These are phyloP conservation scores for Cremastobaeus sp. DNA, from an alignment of 2,888 invertebrate species.

Conservation along the genomic window DNA sequence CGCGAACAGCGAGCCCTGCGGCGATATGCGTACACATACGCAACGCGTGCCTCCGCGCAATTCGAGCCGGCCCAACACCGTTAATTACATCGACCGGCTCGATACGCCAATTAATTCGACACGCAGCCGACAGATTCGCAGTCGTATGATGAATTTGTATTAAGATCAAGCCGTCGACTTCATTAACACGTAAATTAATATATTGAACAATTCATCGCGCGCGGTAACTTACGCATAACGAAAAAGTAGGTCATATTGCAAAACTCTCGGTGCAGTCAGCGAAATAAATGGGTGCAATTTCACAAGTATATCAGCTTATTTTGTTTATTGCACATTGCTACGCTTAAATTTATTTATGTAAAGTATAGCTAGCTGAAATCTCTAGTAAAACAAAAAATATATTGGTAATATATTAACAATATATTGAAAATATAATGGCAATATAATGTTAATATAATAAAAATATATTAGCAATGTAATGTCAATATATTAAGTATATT, in stretches of 20 bases:
- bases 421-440: no score
- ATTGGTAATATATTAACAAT: no score
- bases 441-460: no score
- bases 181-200: conserved; percentile 36
- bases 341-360: no score
- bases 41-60: conserved; percentile 40
- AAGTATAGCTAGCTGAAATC: no score
- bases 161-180: conserved; percentile 9
- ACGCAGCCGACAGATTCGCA: conserved; percentile 27
- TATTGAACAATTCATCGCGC: conserved; percentile 25
- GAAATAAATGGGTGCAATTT: conserved; percentile 10
- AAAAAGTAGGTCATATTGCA: conserved; percentile 20
- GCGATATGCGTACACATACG: conserved; percentile 13
- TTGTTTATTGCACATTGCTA: no score
- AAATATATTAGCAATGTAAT: no score
- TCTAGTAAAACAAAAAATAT: no score
- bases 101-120: conserved; percentile 56
- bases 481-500: no score
- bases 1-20: conserved; percentile 12
- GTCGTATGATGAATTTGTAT: conserved; percentile 30
- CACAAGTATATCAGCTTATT: no score
- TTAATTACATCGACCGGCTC: conserved; percentile 40
- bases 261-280: conserved; percentile 9
- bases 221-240: background rate
- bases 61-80: conserved; percentile 34